Evolutionary conservation across 2,888 invertebrate genomes (phyloP).

Genomic region (Oscheius onirici): DNA sequence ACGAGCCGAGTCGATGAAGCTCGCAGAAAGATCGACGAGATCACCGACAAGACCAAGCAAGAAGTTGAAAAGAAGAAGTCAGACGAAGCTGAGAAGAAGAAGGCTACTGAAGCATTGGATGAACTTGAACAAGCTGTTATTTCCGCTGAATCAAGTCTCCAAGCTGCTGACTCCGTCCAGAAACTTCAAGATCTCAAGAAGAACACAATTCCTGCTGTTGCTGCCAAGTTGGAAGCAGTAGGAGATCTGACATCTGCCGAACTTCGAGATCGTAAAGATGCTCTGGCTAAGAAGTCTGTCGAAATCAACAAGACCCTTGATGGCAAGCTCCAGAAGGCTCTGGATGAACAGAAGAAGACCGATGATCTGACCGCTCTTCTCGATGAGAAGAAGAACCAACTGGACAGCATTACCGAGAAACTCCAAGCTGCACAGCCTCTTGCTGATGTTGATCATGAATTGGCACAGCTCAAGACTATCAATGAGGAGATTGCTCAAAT

Average conservation of each 20-base stretch:
- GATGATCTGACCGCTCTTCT: constrained; percentile 25
- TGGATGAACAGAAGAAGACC: constrained; percentile 36
- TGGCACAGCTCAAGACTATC: constrained; percentile 35
- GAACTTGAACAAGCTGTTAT: constrained; percentile 42
- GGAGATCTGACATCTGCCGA: constrained; percentile 34
- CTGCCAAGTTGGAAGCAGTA: constrained; percentile 34
- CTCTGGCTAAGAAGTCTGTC: constrained; percentile 29
- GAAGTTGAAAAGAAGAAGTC: constrained; percentile 34
- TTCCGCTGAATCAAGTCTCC: constrained; percentile 38
- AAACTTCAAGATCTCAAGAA: constrained; percentile 36
- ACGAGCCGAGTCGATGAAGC: constrained; percentile 19
- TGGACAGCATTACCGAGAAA: constrained; percentile 38
- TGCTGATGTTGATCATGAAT: constrained; percentile 30
- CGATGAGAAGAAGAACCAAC: constrained; percentile 27
- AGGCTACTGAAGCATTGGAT: constrained; percentile 43
- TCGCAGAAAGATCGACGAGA: constrained; percentile 9
- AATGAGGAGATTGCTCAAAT: constrained; percentile 31
- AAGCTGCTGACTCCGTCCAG: constrained; percentile 29
- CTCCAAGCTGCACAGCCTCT: constrained; percentile 34
- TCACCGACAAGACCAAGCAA: constrained; percentile 35
- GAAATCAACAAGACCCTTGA: constrained; percentile 41
- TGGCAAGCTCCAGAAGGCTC: constrained; percentile 40
- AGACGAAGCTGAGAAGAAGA: constrained; percentile 16
- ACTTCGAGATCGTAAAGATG: constrained; percentile 40
- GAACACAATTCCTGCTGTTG: constrained; percentile 22